Conservation (phyloP, 35 echinoderm and acorn worm species). For the Stichopus chloronotus region DNA sequence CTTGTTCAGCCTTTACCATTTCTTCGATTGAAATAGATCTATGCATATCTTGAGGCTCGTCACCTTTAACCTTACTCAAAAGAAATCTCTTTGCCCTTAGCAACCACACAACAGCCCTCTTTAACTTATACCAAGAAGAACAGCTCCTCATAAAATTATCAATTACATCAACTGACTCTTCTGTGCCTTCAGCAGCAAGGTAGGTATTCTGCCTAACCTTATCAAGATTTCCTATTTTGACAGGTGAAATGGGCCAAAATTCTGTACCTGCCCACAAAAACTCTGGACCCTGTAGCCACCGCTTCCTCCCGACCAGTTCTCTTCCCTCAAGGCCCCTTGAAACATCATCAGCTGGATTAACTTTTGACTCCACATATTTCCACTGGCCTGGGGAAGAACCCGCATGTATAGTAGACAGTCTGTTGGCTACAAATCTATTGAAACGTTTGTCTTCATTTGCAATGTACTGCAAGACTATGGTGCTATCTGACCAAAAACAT, state of each 20-base stretch:
- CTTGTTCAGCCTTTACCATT: background rate
- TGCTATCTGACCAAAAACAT: conserved; percentile 71
- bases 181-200: background rate
- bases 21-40: background rate
- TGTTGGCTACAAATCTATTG: conserved; percentile 63
- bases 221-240: background rate
- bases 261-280: background rate
- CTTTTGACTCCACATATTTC: conserved; percentile 14
- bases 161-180: background rate
- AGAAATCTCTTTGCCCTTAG: background rate
- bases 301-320: background rate
- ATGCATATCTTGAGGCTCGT: background rate
- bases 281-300: conserved; percentile 59
- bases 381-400: conserved; percentile 18
- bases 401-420: conserved; percentile 19
- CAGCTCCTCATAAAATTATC: background rate
- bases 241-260: background rate
- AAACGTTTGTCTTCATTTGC: conserved; percentile 40
- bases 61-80: background rate
- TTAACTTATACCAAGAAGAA: background rate
- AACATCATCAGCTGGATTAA: conserved; percentile 64
- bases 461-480: conserved; percentile 65
- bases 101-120: conserved; percentile 10
- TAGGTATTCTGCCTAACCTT: background rate
- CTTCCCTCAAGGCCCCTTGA: conserved; percentile 19